Conservation (phyloP, 2,888 invertebrate genomes). For the Papilio elwesi region DNA sequence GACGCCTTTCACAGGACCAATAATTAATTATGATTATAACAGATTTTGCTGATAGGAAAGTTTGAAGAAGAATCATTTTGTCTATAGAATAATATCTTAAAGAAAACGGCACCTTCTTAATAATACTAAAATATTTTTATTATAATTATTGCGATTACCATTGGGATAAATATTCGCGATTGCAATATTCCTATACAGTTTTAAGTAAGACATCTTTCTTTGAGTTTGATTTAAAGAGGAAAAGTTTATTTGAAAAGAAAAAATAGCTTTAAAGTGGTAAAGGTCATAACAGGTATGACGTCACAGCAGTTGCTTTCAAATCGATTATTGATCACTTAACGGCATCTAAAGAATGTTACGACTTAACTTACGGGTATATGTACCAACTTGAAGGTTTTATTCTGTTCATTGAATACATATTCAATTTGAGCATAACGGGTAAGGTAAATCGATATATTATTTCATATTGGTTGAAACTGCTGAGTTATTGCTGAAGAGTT, state of each 20-base stretch:
- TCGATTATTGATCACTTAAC: constrained; percentile 11
- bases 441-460: too few species aligned
- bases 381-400: not conserved
- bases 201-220: too few species aligned
- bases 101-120: too few species aligned
- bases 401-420: not conserved
- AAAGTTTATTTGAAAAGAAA: too few species aligned
- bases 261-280: not conserved
- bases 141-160: too few species aligned
- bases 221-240: too few species aligned
- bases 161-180: too few species aligned
- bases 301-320: not conserved
- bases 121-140: too few species aligned
- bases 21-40: constrained; percentile 21
- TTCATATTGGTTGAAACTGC: too few species aligned
- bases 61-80: not conserved
- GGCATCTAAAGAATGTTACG: constrained; percentile 16
- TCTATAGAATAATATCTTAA: not conserved
- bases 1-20: constrained; percentile 5
- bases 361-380: not conserved
- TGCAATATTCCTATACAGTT: too few species aligned
- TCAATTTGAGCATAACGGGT: not conserved
- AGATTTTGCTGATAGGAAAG: constrained; percentile 1
- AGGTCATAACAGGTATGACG: not conserved
- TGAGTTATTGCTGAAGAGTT: too few species aligned